Conservation (phyloP, 1,140 invertebrate species). For the Eupristina koningsbergeri region DNA sequence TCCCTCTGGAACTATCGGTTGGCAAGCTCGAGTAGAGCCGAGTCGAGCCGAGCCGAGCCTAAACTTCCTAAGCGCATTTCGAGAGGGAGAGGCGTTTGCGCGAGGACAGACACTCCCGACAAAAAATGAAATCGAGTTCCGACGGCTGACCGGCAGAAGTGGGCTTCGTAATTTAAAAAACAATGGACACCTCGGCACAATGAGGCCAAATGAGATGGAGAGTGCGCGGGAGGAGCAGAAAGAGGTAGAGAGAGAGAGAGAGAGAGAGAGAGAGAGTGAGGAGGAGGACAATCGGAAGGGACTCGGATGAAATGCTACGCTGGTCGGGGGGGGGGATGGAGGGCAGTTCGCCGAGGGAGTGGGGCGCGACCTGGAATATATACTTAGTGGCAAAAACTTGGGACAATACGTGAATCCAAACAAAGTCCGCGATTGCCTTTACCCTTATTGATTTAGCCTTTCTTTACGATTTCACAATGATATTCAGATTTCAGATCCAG, state of each 20-base stretch:
- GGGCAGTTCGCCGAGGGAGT: background rate
- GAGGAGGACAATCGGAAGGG: background rate
- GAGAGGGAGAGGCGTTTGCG: constrained; percentile 65
- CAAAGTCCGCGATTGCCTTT: constrained; percentile 52
- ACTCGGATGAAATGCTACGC: constrained; percentile 70
- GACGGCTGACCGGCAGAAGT: constrained; percentile 62
- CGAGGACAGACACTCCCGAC: constrained; percentile 65
- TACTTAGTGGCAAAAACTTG: constrained; percentile 63
- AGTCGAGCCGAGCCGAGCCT: constrained; percentile 52
- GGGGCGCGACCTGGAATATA: background rate
- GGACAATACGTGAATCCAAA: constrained; percentile 62
- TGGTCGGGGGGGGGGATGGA: constrained; percentile 57
- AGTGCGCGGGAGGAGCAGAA: constrained; percentile 53
- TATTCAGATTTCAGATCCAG: background rate
- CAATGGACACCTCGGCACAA: constrained; percentile 71
- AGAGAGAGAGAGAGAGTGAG: constrained; percentile 56
- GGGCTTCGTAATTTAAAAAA: constrained; percentile 73
- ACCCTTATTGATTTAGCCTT: constrained; percentile 2
- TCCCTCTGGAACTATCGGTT: constrained; percentile 24
- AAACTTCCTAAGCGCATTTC: constrained; percentile 61
- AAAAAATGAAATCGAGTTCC: constrained; percentile 70
- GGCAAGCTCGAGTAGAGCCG: constrained; percentile 15
- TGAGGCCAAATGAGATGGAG: constrained; percentile 74
- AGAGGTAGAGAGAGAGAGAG: constrained; percentile 41
- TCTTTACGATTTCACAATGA: constrained; percentile 34